Base-by-base conservation (phyloP, 64 coral and sea anemone species). In the Catalaphyllia jardinei region DNA sequence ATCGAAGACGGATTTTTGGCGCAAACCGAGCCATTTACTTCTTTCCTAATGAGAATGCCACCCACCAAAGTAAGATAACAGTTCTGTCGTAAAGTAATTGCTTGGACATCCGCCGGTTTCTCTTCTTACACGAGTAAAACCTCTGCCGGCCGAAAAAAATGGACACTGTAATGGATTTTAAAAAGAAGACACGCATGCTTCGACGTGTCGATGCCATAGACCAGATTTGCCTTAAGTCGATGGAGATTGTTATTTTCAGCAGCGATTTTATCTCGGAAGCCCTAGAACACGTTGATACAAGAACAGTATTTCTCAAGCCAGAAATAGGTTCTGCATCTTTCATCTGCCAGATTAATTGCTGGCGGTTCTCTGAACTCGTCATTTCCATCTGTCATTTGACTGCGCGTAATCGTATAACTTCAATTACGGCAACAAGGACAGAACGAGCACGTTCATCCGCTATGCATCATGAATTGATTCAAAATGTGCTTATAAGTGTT, bases 11-110 rank as follows among this genome's bases (percentile, higher is more conserved):
- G 62, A 31, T 71, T 71, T 69, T 85, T 51, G 39, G 81, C 81
- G 31, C 62, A 71, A 71, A 60, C 81, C 81, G 81, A 71, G 22
- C 81, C 81, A 85, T 85, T 85, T 85, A 16, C 62, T 71, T 71
- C 33, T 38, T 25, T 10, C 22, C 81, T 85, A 85, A 85, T 85
- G 81, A 64, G 63, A 85, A 85, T 85, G 81, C 81, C 81, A 85
- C 81, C 81, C 81, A 85, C 81, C 62, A 85, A 71, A 71, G 33
- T 22, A 33, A 85, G 81, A 85, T 85, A 85, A 85, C 81, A 85
- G 81, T 69, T 64, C 38, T 10, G 35, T 27, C 4, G 81, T 71
- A 85, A 64, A 85, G 81, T 85, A 85, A 85, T 85, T 85, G 81
- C 35, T 71, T n/a, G 35, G 67, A 85, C 81, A 85, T 85, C 81